phyloP scores from a whole-genome alignment of 2,113 vertebrate species.

The Corvus hawaiiensis region DNA sequence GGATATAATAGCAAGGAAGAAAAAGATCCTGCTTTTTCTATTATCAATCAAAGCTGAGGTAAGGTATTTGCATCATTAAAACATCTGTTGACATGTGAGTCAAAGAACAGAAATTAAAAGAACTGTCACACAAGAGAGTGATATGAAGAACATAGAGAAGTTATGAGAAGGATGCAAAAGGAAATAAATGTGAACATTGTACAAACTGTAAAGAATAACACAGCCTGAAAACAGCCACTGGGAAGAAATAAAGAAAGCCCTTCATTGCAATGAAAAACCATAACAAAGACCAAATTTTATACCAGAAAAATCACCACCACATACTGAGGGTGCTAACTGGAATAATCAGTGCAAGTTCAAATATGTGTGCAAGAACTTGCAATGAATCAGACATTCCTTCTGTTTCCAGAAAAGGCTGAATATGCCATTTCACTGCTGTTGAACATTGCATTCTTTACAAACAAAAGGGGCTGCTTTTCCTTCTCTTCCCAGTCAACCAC shows the following conservation, averaged over 20 bases:
- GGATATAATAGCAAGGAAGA: not conserved
- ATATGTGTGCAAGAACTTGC: not conserved
- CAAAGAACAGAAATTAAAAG: conserved; percentile 13
- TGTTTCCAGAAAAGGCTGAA: not conserved
- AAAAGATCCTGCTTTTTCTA: not conserved
- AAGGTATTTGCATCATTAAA: not conserved
- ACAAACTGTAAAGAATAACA: conserved; percentile 13
- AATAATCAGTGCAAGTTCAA: not conserved
- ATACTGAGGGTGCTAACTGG: not conserved
- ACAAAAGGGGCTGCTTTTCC: not conserved
- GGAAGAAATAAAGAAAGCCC: not conserved
- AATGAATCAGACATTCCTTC: not conserved
- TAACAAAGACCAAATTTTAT: not conserved
- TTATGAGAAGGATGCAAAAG: not conserved
- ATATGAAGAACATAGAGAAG: not conserved
- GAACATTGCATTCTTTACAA: not conserved
- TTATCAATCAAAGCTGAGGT: not conserved
- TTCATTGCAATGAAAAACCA: not conserved
- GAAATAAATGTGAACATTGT: not conserved
- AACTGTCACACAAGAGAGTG: conserved; percentile 1
- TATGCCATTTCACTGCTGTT: not conserved
- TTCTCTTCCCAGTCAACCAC: not conserved
- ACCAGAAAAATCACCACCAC: not conserved
- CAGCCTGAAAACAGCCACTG: not conserved
- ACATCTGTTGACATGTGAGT: not conserved